phyloP scores from a whole-genome alignment of 2,113 vertebrate genomes.

The Propithecus coquereli region DNA sequence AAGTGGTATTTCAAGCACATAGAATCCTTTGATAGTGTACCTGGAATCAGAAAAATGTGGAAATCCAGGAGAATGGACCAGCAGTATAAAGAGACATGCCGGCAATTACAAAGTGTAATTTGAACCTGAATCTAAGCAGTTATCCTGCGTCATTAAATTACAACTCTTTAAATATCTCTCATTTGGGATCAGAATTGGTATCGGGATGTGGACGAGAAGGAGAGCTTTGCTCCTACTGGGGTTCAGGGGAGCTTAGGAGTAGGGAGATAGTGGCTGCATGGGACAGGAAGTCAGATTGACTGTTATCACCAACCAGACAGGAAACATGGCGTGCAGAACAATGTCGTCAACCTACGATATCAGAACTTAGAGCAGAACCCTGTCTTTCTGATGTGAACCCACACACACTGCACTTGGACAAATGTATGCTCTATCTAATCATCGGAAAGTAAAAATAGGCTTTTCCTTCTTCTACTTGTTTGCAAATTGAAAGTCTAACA shows the following conservation, averaged over 20 bases:
- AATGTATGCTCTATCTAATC: constrained; percentile 56
- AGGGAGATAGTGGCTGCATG: not conserved
- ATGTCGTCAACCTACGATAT: not conserved
- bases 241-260: not conserved
- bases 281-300: not conserved
- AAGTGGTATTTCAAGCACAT: not conserved
- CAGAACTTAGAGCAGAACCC: not conserved
- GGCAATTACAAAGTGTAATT: not conserved
- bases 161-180: not conserved
- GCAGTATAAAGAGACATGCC: not conserved
- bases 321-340: not conserved
- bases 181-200: not conserved
- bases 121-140: not conserved
- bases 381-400: not conserved
- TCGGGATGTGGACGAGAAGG: not conserved
- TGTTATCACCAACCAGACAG: not conserved
- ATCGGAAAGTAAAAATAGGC: constrained; percentile 68
- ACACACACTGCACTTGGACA: constrained; percentile 37
- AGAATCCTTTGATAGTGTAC: not conserved
- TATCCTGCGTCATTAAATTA: not conserved
- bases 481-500: constrained; percentile 79
- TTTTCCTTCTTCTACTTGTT: constrained; percentile 67
- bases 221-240: not conserved
- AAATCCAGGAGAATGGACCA: not conserved
- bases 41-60: not conserved